A percentile compares a stretch with the other conserved stretches of the same genome.
Conservation (phyloP, 2,113 vertebrate genomes). For the Zosterops lateralis region DNA sequence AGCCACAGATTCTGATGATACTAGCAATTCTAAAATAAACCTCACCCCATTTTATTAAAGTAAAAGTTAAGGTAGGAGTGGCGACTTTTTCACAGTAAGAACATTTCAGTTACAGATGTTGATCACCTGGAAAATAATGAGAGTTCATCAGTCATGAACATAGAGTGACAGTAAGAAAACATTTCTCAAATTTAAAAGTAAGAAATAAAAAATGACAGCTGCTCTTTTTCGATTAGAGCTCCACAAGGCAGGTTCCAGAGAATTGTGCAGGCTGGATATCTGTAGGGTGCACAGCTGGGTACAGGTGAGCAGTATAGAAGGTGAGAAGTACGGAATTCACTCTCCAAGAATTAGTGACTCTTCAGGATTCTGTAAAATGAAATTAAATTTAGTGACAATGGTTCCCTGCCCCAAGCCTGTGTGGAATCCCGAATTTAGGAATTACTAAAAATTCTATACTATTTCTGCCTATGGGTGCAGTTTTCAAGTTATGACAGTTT, state of each 20-base stretch:
- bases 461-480: not conserved
- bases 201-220: not conserved
- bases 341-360: not conserved
- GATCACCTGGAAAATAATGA: not conserved
- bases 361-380: not conserved
- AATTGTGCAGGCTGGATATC: not conserved
- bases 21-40: not conserved
- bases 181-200: not conserved
- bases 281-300: not conserved
- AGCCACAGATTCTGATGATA: not conserved
- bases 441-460: not conserved
- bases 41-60: not conserved
- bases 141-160: not conserved
- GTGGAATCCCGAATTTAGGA: not conserved
- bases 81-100: not conserved
- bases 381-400: not conserved
- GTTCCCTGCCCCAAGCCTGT: not conserved
- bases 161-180: not conserved
- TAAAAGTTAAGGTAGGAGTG: not conserved
- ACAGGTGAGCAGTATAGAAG: not conserved
- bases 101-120: not conserved
- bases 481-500: not conserved
- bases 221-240: not conserved
- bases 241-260: not conserved
- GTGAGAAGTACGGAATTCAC: not conserved